phyloP scores from a whole-genome alignment of 2,888 invertebrate genomes.

The Spisula solida region DNA sequence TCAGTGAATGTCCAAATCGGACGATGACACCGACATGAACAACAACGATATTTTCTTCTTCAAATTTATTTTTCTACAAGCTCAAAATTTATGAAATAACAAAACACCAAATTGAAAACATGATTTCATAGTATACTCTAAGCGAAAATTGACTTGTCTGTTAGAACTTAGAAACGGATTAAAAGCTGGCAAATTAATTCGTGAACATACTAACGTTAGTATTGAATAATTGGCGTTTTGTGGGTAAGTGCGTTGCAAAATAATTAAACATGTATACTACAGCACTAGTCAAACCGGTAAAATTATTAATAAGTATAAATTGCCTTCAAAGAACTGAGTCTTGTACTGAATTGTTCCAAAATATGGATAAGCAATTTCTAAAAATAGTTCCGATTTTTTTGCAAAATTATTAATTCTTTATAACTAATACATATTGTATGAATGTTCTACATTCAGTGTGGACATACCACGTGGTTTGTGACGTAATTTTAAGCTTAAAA shows the following conservation, averaged over 20 bases:
- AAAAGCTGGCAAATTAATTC: neutral
- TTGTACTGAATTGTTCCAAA: neutral
- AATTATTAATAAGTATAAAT: neutral
- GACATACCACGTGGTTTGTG: too few species aligned
- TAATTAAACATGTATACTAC: neutral
- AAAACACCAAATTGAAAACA: conserved; percentile 8
- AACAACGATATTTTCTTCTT: neutral
- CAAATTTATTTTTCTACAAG: neutral
- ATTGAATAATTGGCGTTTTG: neutral
- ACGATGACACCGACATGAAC: neutral
- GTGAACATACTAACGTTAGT: too few species aligned
- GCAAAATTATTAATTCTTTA: neutral
- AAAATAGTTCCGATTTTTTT: too few species aligned
- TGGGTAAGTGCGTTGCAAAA: neutral
- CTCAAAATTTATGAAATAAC: conserved; percentile 14
- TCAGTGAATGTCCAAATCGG: too few species aligned
- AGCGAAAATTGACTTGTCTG: neutral
- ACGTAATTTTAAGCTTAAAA: too few species aligned
- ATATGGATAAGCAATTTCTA: too few species aligned
- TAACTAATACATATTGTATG: neutral
- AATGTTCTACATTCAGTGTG: too few species aligned
- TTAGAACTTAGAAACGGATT: neutral
- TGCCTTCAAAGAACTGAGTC: neutral
- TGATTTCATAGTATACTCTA: neutral
- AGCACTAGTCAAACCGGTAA: neutral